Base-by-base conservation (phyloP, 64 coral and sea anemone species). In the Montipora foliosa region DNA sequence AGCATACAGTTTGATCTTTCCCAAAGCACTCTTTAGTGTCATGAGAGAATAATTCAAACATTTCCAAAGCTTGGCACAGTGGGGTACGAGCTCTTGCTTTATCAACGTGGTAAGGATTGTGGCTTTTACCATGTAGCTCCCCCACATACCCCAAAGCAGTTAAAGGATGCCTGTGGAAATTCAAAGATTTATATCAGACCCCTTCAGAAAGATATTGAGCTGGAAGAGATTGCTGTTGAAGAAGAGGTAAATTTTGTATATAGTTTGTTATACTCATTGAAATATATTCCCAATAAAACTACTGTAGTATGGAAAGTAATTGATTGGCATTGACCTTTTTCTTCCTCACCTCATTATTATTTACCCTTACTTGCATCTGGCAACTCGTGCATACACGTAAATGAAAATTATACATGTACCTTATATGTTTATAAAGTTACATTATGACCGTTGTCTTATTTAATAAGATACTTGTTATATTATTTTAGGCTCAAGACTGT, bases 151-250 rank as follows among this genome's bases (percentile, higher is more conserved):
- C 85, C 67, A 88, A 88, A 75, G 72, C 44, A 70, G 21, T 24
- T 88, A 11, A 74, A 88, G 72, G 85, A 88, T 50, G 50, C 72
- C 72, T 68, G 67, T 74, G 85, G 85, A 49, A 88, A 88, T 88
- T 17, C 85, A 22, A 88, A 88, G 68, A 75, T 88, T 20, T 88
- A 88, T 22, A 22, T 88, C 44, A 47, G 85, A 46, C 85, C 70
- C 47, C 29, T 88, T 47, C 85, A 87, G 67, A 87, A 49, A 49
- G 64, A 87, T 87, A 49, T 87, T 58, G 59, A 59, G 57, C 57
- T 59, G 57, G 57, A 48, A 53, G 79, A 57, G 50, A 59, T 12
- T 59, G 57, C 6, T 8, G 57, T 66, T 66, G 61, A 66, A 66
- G 61, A 58, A 29, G 49, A 49, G 67, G 58, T 17, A 75, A 90